A percentile compares a stretch with the other conserved stretches of the same genome.
These are phyloP conservation scores for Agrypnia vestita DNA, from an alignment of 1,140 invertebrate genomes.

Conservation along the genomic window DNA sequence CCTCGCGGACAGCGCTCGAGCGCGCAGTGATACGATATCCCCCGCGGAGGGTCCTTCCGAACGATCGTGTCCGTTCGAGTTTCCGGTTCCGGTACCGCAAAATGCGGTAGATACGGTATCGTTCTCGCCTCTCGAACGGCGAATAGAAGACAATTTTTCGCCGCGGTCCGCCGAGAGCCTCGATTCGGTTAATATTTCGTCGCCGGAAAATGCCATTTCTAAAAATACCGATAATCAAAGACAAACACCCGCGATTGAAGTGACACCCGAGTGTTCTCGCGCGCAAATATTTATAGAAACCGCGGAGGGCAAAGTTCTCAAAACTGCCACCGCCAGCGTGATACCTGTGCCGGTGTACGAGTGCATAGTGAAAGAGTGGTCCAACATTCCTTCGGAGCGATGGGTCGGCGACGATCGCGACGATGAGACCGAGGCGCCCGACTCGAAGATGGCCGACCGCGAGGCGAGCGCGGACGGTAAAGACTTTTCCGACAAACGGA, in stretches of 20 bases:
- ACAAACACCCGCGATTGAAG: conserved; percentile 62
- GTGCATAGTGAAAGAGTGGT: conserved; percentile 74
- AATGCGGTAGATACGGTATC: conserved; percentile 23
- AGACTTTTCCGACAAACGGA: conserved; percentile 29
- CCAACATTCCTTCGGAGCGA: conserved; percentile 51
- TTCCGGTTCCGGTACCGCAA: conserved; percentile 64
- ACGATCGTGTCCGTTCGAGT: conserved; percentile 67
- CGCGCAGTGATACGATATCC: conserved; percentile 70
- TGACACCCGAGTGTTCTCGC: conserved; percentile 70
- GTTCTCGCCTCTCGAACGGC: conserved; percentile 50
- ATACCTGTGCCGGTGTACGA: conserved; percentile 76
- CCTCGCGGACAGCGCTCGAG: conserved; percentile 71
- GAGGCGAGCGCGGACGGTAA: conserved; percentile 13
- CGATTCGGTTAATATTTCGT: background rate
- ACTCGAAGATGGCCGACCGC: conserved; percentile 30
- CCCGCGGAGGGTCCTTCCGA: conserved; percentile 63
- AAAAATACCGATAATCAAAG: conserved; percentile 61
- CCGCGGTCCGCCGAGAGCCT: background rate
- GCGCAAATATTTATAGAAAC: conserved; percentile 65
- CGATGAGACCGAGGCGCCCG: conserved; percentile 34
- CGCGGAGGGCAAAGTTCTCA: conserved; percentile 65
- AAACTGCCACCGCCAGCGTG: conserved; percentile 70
- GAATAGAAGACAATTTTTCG: background rate
- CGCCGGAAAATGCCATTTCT: conserved; percentile 1
- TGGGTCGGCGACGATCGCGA: conserved; percentile 48